phyloP scores from a whole-genome alignment of 1,140 invertebrate genomes.

The Bacillus rossius region DNA sequence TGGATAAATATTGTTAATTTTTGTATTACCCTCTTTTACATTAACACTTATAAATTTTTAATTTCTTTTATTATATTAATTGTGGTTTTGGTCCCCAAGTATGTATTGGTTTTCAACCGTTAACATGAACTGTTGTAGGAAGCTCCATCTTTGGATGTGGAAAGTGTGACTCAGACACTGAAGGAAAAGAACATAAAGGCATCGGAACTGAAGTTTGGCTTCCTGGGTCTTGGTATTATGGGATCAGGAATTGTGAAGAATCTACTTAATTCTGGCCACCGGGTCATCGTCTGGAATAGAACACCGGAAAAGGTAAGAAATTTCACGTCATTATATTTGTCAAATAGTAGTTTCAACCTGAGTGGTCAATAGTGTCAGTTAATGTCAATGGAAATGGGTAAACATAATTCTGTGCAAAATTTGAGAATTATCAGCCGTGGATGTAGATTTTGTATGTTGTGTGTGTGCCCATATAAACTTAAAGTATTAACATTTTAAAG shows the following conservation, averaged over 20 bases:
- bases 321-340: too few species aligned
- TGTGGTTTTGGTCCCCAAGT: background rate
- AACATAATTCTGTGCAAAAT: too few species aligned
- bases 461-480: too few species aligned
- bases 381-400: background rate
- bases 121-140: conserved; percentile 46
- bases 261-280: conserved; percentile 88
- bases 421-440: too few species aligned
- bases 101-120: background rate
- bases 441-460: too few species aligned
- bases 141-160: conserved; percentile 65
- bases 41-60: background rate
- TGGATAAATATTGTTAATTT: background rate
- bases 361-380: background rate
- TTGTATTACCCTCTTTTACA: background rate
- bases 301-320: conserved; percentile 80
- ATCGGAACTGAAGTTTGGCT: conserved; percentile 86
- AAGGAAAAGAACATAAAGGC: conserved; percentile 84
- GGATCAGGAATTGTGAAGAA: conserved; percentile 95
- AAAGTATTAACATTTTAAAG: too few species aligned
- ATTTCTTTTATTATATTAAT: background rate
- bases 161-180: conserved; percentile 68
- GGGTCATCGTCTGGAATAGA: conserved; percentile 92
- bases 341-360: too few species aligned
- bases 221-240: conserved; percentile 93